Evolutionary conservation across 2,113 vertebrate genomes (phyloP).

Genomic region (Riparia riparia): DNA sequence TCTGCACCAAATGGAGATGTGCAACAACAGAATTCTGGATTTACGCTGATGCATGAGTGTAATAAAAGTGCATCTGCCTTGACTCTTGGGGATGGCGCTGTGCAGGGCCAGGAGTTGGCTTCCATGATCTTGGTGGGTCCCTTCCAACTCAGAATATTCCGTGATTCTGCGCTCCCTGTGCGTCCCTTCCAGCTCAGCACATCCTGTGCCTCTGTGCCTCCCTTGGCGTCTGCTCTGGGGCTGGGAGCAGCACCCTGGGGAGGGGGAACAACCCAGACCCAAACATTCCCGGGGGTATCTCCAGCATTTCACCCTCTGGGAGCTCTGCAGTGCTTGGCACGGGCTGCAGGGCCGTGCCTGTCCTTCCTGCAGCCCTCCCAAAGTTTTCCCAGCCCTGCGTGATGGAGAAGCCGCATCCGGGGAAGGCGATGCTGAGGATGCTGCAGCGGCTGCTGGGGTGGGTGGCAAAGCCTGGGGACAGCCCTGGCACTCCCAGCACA

Average conservation of each 20-base stretch:
- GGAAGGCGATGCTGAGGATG: rapidly evolving
- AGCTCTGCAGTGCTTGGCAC: rapidly evolving
- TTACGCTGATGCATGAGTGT: not conserved
- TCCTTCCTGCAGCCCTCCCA: rapidly evolving
- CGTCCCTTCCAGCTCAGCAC: not conserved
- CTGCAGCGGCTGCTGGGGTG: not conserved
- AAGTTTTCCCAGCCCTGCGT: rapidly evolving
- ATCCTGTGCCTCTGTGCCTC: not conserved
- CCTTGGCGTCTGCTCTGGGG: not conserved
- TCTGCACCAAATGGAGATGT: not conserved
- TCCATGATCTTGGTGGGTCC: rapidly evolving
- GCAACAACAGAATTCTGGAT: not conserved
- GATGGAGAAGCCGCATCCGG: rapidly evolving
- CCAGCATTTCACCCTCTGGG: not conserved
- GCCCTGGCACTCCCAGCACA: not conserved
- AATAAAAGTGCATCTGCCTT: not conserved
- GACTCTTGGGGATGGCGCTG: not conserved
- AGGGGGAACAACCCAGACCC: not conserved
- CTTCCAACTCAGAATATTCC: not conserved
- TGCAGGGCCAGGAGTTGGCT: not conserved
- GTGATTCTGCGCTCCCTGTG: not conserved
- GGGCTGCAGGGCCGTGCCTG: rapidly evolving
- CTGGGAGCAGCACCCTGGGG: not conserved
- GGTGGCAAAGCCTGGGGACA: not conserved
- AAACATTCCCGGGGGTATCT: rapidly evolving